These are phyloP conservation scores for Tupaia tana DNA, from an alignment of 2,113 vertebrate genomes.

Conservation along the genomic window DNA sequence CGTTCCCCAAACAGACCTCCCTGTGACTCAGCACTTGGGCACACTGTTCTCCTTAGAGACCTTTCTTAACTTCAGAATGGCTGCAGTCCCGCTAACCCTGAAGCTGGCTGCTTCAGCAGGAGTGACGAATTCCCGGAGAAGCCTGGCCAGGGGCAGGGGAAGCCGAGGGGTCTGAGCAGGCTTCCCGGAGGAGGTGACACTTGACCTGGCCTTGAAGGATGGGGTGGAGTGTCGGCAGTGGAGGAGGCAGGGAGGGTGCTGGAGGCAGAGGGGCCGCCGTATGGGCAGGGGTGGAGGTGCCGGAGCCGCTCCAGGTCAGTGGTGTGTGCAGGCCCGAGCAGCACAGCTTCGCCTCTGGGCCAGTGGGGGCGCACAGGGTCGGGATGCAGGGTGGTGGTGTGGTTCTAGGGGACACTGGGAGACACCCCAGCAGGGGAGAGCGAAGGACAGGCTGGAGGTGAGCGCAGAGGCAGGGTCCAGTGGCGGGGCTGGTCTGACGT, in stretches of 20 bases:
- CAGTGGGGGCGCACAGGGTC: neutral
- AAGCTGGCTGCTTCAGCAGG: no score
- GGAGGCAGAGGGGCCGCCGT: neutral
- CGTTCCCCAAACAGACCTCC: no score
- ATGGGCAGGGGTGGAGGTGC: neutral
- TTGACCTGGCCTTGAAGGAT: neutral
- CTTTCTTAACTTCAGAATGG: no score
- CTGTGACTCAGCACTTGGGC: no score
- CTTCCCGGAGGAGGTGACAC: neutral
- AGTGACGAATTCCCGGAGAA: neutral
- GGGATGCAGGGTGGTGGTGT: neutral
- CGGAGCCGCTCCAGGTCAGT: fast-evolving
- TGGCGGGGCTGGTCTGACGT: neutral
- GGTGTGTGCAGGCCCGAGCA: neutral
- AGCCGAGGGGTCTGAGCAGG: neutral
- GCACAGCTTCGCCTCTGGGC: neutral
- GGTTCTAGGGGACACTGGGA: neutral
- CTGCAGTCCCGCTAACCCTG: no score
- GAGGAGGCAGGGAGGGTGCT: neutral
- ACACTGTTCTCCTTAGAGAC: no score
- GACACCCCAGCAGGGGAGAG: neutral
- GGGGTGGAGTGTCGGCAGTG: fast-evolving
- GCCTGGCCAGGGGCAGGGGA: neutral
- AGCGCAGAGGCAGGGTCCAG: neutral
- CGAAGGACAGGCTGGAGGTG: neutral